Percentiles rank a stretch among this genome's conserved stretches.
phyloP scores from a whole-genome alignment of 2,113 vertebrate genomes.

The Zosterops japonicus region DNA sequence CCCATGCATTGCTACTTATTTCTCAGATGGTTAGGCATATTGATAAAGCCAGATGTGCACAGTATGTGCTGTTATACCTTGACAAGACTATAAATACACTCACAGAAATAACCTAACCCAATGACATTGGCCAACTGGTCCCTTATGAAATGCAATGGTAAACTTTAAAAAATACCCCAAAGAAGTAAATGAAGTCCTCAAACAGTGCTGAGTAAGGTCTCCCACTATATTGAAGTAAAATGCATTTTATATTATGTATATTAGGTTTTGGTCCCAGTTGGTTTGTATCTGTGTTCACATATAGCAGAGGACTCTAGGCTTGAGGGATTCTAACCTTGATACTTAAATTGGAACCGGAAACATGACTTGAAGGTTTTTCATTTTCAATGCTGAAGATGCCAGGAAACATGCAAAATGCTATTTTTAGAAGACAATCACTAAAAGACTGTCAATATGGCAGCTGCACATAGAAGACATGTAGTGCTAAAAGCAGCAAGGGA shows the following conservation, averaged over 20 bases:
- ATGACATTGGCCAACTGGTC: background rate
- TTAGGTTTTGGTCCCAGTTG: background rate
- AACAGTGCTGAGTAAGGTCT: background rate
- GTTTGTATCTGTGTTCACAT: background rate
- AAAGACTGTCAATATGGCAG: background rate
- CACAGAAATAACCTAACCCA: background rate
- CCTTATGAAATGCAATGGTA: background rate
- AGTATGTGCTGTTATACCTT: background rate
- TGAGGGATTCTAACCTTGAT: background rate
- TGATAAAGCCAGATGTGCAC: background rate
- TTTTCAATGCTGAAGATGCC: background rate
- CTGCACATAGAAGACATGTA: background rate
- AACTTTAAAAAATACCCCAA: background rate
- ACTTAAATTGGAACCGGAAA: background rate
- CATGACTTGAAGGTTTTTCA: background rate
- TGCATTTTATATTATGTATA: background rate
- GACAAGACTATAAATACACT: background rate
- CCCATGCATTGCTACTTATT: background rate
- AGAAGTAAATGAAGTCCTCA: background rate
- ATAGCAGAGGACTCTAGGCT: background rate
- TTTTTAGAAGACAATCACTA: background rate
- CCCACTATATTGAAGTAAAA: background rate
- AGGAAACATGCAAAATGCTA: background rate
- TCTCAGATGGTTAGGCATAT: background rate
- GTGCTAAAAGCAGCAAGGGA: background rate